Evolutionary conservation across 2,113 vertebrate genomes (phyloP).

Genomic region (Sylvilagus bachmani): DNA sequence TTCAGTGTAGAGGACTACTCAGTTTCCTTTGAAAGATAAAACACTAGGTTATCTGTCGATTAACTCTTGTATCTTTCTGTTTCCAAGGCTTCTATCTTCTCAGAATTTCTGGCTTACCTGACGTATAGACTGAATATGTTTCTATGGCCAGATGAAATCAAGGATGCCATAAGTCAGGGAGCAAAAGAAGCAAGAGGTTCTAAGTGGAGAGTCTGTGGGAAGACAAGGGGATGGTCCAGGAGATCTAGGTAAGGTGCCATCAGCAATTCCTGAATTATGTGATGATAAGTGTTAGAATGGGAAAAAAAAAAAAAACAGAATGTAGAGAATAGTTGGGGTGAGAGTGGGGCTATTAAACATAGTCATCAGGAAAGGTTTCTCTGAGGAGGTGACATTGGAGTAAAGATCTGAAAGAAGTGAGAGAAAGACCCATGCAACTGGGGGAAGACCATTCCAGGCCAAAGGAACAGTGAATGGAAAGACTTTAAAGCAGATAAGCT

Average conservation of each 20-base stretch:
- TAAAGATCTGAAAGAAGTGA: not conserved
- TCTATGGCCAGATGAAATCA: not conserved
- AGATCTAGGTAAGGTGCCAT: not conserved
- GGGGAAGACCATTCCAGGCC: not conserved
- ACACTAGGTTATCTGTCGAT: not conserved
- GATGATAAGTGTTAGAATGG: not conserved
- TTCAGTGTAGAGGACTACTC: not conserved
- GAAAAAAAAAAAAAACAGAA: not conserved
- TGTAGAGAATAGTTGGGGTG: not conserved
- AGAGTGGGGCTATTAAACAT: not conserved
- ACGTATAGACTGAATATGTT: not conserved
- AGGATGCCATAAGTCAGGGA: not conserved
- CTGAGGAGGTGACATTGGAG: not conserved
- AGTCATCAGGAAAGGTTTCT: not conserved
- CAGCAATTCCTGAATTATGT: not conserved
- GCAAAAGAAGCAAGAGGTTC: not conserved
- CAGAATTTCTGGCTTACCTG: not conserved
- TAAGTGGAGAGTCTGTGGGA: not conserved
- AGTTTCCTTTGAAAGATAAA: not conserved
- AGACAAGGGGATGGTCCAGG: not conserved
- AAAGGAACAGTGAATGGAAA: not conserved
- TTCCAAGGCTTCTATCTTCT: not conserved
- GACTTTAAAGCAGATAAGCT: not conserved
- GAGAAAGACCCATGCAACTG: not conserved
- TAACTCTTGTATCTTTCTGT: not conserved